Evolutionary conservation across 2,888 invertebrate species (phyloP), one percentile per base, ranked within the genome.

Genomic region (Hedychridium roseum): DNA sequence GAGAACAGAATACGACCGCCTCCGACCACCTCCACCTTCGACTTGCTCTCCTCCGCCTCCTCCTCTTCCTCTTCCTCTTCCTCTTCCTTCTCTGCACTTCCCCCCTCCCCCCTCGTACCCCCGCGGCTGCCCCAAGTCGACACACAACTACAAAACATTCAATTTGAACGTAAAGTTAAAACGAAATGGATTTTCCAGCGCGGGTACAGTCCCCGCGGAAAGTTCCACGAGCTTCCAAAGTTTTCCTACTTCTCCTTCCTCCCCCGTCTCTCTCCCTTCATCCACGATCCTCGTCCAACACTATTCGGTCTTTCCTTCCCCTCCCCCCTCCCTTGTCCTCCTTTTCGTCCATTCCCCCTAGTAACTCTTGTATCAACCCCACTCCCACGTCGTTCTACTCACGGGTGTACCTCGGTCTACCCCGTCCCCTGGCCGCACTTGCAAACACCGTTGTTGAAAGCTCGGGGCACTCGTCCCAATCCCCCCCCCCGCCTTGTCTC

Each of bases 131-230:
- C 60, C 57, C 54, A 63, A 62, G 63, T 68, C 70, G 72, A 63
- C 65, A 60, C 70, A 69, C 67, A 79, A 79, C 81, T 81, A 81
- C 82, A 82, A 83, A 83, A 82, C 82, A 82, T 82, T 83, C 82
- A 82, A 83, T 83, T 83, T 82, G 80, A 81, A 80, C 81, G 82
- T 82, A 80, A 82, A 82, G 81, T 82, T 82, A 81, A 81, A 82
- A 80, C 80, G 81, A 82, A 83, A 83, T 83, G 82, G 82, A 82
- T 83, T 83, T 82, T 81, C 79, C 79, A 80, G 78, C 78, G 74
- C 75, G 78, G 73, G 78, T 67, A 70, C 65, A 66, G 63, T 68
- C 66, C 18, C 37, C 40, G 32, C 15, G 26, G 35, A 43, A 45
- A 41, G 18, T 30, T 35, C 18, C 3, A 23, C 23, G 23, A 6